Evolutionary conservation across 2,113 vertebrate genomes (phyloP), one percentile per base, ranked within the genome.

Genomic region (Micromys minutus): DNA sequence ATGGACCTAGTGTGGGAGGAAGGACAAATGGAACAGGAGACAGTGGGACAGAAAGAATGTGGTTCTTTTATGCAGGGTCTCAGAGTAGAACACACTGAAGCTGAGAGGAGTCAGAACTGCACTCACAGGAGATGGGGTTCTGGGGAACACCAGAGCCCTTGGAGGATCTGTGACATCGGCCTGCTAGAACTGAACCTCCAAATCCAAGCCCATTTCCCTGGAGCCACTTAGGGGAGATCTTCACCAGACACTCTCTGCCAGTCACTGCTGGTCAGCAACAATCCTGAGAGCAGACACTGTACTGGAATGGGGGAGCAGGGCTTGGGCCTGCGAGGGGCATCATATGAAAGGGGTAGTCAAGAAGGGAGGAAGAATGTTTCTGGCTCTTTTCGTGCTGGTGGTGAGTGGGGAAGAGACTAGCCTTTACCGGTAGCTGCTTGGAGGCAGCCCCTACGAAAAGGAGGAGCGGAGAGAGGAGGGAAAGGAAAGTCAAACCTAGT

Each of bases 131-230:
- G 61, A 16, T 15, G 1, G 52, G 2, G 19, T 9, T 69, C 59
- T 71, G 34, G 21, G 67, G 80, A 16, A 69, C 10, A 9, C 36
- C 36, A 89, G 91, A 63, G 61, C 61, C 77, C 59, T 24, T 3
- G 16, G 47, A 87, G 52, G 63, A 77, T 85, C 90, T 74, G 31
- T 83, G 50, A 52, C n/a, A 9, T 47, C 76, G 86, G 19, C 34
- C 75, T 87, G 29, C 45, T 91, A 57, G 63, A 39, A 92, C 36
- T 92, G 76, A 88, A 91, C 21, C 91, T 42, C 57, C 45, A 89
- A 77, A 42, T 75, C 72, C 50, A 75, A 95, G 39, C 50, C 61
- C 45, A 75, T 3, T 57, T 50, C 8, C 39, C 45, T 19, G 45
- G 87, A 80, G 22, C 65, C 34, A 55, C 57, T 29, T 59, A 55